Evolutionary conservation across 2,113 vertebrate species (phyloP).

Genomic region (Ptilonorhynchus violaceus): DNA sequence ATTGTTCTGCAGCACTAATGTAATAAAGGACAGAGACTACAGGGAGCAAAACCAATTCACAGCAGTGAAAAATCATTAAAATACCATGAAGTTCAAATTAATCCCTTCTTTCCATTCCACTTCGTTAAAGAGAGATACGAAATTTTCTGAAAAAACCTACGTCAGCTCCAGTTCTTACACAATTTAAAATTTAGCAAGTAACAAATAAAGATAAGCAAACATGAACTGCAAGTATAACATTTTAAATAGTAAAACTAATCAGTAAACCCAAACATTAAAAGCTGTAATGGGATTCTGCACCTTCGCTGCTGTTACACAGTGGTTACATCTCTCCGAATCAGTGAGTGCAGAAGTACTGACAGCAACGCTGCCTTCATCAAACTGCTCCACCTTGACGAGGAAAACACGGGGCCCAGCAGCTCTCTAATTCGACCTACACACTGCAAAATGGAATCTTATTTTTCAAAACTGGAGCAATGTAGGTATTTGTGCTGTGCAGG

Average conservation of each 20-base stretch:
- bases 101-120: neutral
- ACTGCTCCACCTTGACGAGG: neutral
- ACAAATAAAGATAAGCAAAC: neutral
- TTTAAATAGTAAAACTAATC: neutral
- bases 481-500: neutral
- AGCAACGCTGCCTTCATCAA: neutral
- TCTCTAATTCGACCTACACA: rapidly evolving
- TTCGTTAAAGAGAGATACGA: neutral
- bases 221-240: neutral
- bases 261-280: neutral
- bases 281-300: neutral
- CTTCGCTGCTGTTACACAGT: neutral
- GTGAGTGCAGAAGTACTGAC: rapidly evolving
- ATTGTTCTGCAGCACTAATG: neutral
- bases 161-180: neutral
- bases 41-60: neutral
- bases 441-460: neutral
- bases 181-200: neutral
- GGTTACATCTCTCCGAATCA: neutral
- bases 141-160: neutral
- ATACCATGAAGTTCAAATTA: neutral
- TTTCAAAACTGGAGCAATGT: neutral
- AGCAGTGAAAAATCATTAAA: constrained; percentile 21
- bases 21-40: neutral
- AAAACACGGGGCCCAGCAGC: neutral